Conservation (phyloP, 2,797 vertebrate species). For the Apodemus agrarius region DNA sequence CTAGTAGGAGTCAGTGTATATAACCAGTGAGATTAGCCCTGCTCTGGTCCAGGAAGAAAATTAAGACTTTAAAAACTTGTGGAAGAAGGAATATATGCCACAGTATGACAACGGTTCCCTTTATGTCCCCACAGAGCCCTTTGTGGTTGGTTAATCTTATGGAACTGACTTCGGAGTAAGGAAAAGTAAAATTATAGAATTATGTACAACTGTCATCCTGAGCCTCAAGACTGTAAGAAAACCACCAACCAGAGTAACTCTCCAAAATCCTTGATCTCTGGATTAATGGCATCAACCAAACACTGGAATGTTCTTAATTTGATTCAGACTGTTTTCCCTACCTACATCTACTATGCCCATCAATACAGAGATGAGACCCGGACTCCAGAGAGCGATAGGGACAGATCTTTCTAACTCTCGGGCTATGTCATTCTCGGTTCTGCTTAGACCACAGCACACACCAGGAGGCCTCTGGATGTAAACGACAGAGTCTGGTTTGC, state of each 20-base stretch:
- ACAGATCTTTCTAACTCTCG: background rate
- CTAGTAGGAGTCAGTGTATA: too few relatives aligned
- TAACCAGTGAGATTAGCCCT: too few relatives aligned
- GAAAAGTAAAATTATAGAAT: background rate
- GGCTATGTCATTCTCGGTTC: background rate
- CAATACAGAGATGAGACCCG: background rate
- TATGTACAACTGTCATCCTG: background rate
- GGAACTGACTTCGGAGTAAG: background rate
- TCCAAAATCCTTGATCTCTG: background rate
- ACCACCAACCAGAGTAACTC: background rate
- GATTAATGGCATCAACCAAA: background rate
- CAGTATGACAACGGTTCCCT: constrained; percentile 54
- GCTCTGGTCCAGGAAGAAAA: constrained; percentile 20
- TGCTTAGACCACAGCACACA: background rate
- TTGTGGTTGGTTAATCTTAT: fast-evolving
- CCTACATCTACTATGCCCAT: background rate
- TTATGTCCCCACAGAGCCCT: fast-evolving
- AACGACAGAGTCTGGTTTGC: background rate
- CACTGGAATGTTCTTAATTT: constrained; percentile 25
- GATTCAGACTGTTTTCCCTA: background rate
- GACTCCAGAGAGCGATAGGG: background rate
- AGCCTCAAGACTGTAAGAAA: background rate
- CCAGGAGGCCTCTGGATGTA: background rate
- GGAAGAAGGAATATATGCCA: constrained; percentile 38
- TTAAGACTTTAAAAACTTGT: background rate